These are phyloP conservation scores for Rhea pennata DNA, from an alignment of 2,113 vertebrate species.

Conservation along the genomic window DNA sequence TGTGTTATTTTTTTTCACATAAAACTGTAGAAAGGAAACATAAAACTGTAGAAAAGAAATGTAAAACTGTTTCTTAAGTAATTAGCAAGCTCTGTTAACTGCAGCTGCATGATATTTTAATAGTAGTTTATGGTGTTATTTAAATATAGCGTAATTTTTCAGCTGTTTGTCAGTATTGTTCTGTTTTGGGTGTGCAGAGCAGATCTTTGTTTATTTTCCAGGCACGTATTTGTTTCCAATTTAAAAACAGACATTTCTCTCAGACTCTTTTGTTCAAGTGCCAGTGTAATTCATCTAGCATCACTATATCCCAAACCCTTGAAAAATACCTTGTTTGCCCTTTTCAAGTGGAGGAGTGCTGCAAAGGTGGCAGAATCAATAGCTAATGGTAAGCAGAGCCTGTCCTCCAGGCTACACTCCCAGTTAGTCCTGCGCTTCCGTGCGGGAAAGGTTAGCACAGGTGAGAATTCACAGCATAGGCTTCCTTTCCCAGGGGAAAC, in stretches of 20 bases:
- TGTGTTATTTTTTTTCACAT: not conserved
- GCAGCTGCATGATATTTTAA: conserved; percentile 57
- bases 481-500: not conserved
- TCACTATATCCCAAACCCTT: not conserved
- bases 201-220: conserved; percentile 75
- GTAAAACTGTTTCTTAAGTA: not conserved
- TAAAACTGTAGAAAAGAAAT: not conserved
- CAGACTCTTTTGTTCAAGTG: not conserved
- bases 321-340: not conserved
- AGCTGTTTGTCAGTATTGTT: conserved; percentile 60
- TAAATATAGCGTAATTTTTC: conserved; percentile 34
- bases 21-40: not conserved
- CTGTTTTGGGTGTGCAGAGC: conserved; percentile 70
- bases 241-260: conserved; percentile 49
- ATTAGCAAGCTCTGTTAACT: not conserved
- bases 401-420: not conserved
- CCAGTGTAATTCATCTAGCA: not conserved
- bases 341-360: not conserved
- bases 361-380: not conserved
- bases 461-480: not conserved
- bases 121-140: conserved; percentile 34
- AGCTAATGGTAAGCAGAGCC: not conserved
- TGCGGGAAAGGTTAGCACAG: not conserved
- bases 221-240: conserved; percentile 41
- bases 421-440: not conserved